These are phyloP conservation scores for Abrostola tripartita DNA, from an alignment of 2,888 invertebrate species.

Conservation along the genomic window DNA sequence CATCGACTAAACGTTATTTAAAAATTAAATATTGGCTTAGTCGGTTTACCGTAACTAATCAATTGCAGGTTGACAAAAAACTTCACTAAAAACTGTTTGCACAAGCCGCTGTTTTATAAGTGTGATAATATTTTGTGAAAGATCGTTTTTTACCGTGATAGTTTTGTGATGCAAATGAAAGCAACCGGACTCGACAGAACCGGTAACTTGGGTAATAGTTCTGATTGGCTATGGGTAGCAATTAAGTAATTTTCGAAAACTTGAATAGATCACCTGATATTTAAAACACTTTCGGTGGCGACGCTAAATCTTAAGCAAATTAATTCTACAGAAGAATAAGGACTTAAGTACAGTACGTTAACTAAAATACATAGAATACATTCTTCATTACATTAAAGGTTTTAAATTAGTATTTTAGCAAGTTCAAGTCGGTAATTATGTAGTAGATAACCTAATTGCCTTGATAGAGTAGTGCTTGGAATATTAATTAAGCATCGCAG, in stretches of 20 bases:
- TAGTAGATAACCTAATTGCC: too few species aligned
- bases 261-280: constrained; percentile 14
- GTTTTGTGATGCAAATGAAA: constrained; percentile 16
- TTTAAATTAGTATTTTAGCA: too few species aligned
- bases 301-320: not conserved
- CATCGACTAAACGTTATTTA: constrained; percentile 62
- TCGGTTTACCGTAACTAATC: constrained; percentile 63
- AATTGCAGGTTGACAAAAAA: constrained; percentile 55
- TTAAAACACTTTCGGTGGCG: constrained; percentile 13
- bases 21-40: constrained; percentile 72
- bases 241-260: constrained; percentile 22
- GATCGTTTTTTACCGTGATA: constrained; percentile 33
- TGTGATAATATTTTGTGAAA: constrained; percentile 44
- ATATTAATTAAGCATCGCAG: too few species aligned
- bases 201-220: constrained; percentile 34
- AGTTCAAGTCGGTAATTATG: too few species aligned
- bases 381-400: too few species aligned
- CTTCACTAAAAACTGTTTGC: constrained; percentile 29
- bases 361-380: too few species aligned
- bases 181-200: constrained; percentile 26
- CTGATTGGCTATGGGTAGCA: constrained; percentile 8
- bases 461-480: too few species aligned
- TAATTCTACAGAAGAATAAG: not conserved
- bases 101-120: constrained; percentile 37
- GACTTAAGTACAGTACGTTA: too few species aligned